Evolutionary conservation across 2,797 vertebrate species (phyloP).

Genomic region (Eulemur coronatus): DNA sequence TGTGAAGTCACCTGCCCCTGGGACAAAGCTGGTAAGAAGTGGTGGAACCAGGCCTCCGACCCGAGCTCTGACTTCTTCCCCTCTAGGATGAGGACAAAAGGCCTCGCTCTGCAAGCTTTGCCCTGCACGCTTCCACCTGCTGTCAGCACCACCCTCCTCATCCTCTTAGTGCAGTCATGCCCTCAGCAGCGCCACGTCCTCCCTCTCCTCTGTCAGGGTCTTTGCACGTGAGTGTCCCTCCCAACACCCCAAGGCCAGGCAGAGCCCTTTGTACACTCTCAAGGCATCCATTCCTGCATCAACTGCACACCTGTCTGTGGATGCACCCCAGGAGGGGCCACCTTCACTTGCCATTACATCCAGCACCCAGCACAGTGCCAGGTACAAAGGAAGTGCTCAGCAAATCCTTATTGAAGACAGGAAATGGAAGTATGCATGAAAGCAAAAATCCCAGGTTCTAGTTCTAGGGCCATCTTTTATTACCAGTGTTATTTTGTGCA

Average conservation of each 20-base stretch:
- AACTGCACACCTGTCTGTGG: background rate
- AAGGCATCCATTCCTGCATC: too few species aligned
- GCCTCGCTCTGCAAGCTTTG: too few species aligned
- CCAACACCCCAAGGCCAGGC: background rate
- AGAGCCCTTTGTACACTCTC: background rate
- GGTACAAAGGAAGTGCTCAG: background rate
- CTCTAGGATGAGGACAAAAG: background rate
- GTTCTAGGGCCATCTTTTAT: background rate
- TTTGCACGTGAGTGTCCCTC: background rate
- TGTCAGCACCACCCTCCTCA: background rate
- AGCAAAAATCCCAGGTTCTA: background rate
- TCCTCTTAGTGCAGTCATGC: background rate
- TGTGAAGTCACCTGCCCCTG: background rate
- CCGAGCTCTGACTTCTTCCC: background rate
- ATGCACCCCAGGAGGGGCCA: fast-evolving
- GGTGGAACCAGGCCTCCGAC: background rate
- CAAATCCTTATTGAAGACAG: background rate
- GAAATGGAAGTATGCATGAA: background rate
- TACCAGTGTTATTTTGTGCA: background rate
- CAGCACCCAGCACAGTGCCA: background rate
- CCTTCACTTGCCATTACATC: background rate
- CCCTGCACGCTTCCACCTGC: background rate
- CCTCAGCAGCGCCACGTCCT: background rate
- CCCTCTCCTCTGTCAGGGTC: background rate
- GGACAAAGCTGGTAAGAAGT: background rate